Evolutionary conservation across 2,113 vertebrate genomes (phyloP).

Genomic region (Limnothrissa miodon): DNA sequence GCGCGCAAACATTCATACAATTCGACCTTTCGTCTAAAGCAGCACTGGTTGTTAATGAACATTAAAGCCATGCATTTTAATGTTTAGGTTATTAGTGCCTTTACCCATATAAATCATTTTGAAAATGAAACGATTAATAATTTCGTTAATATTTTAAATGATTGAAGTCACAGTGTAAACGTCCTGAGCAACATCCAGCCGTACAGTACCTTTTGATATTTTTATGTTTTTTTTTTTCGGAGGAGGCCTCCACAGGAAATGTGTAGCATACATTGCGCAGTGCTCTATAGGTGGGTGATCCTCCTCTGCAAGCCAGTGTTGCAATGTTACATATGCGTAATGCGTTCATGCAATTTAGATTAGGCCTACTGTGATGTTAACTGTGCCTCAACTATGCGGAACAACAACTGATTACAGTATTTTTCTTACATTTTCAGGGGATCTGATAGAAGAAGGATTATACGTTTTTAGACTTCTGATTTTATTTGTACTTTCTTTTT

Average conservation of each 20-base stretch:
- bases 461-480: constrained; percentile 43
- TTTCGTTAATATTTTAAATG: background rate
- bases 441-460: constrained; percentile 61
- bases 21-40: background rate
- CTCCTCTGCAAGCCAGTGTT: background rate
- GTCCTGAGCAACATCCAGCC: background rate
- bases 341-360: background rate
- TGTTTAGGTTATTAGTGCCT: background rate
- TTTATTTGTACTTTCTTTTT: constrained; percentile 47
- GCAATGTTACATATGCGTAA: background rate
- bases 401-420: background rate
- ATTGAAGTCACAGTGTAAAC: background rate
- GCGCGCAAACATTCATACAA: constrained; percentile 4
- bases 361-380: background rate
- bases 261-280: background rate
- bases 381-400: background rate
- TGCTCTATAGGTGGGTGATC: background rate
- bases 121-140: background rate
- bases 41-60: background rate
- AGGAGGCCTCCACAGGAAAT: background rate
- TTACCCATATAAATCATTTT: background rate
- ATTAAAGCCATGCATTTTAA: background rate
- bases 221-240: background rate
- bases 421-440: constrained; percentile 49
- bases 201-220: background rate